Conservation (phyloP, 2,113 vertebrate species). For the Nesoenas mayeri region DNA sequence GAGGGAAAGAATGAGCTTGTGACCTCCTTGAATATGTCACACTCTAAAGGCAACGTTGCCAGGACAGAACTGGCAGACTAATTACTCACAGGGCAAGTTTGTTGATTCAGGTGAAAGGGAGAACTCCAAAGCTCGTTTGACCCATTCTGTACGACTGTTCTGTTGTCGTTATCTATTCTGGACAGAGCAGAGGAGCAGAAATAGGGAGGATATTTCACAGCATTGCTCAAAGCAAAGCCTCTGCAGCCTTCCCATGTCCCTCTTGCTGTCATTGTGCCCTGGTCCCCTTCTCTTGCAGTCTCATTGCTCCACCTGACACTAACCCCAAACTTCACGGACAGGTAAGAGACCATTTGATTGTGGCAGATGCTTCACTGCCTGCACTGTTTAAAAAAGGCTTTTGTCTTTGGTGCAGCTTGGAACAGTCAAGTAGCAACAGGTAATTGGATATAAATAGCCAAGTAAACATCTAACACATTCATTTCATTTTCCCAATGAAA, state of each 20-base stretch:
- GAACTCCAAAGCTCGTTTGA: background rate
- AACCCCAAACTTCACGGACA: background rate
- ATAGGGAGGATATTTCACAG: background rate
- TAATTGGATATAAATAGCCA: background rate
- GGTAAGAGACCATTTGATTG: background rate
- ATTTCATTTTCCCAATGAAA: conserved; percentile 17
- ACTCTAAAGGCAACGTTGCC: background rate
- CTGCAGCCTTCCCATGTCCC: background rate
- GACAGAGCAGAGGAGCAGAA: background rate
- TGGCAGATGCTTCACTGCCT: background rate
- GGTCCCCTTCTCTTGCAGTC: background rate
- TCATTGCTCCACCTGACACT: background rate
- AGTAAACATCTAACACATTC: background rate
- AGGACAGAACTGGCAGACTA: conserved; percentile 3
- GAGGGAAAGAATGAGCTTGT: conserved; percentile 6
- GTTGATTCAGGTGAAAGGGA: background rate
- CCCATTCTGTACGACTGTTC: background rate
- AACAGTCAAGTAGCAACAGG: background rate
- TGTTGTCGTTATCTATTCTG: background rate
- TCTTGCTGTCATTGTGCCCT: background rate
- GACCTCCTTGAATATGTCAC: conserved; percentile 14
- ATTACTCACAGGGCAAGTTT: background rate
- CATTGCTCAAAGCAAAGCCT: background rate
- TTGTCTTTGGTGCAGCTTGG: background rate
- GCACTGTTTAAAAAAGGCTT: background rate